phyloP scores from a whole-genome alignment of 1,140 invertebrate species.

The Linepithema humile region DNA sequence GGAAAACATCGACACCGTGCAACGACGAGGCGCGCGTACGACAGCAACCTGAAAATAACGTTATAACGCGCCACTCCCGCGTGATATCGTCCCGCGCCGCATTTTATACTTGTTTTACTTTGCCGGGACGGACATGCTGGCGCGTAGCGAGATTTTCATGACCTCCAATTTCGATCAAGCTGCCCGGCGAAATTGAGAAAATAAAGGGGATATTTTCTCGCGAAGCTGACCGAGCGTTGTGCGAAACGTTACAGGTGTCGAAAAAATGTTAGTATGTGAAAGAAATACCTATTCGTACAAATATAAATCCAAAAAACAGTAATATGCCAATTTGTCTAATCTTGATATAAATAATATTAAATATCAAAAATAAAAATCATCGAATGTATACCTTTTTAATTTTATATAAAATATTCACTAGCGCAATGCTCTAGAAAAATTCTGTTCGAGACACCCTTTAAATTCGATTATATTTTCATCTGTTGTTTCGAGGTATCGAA shows the following conservation, averaged over 20 bases:
- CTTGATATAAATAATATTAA: neutral
- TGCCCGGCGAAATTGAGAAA: slow-evolving; percentile 35
- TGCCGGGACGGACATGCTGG: slow-evolving; percentile 2
- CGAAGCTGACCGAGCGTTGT: neutral
- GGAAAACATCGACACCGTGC: slow-evolving; percentile 16
- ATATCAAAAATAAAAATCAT: neutral
- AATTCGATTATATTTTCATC: neutral
- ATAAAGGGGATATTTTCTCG: slow-evolving; percentile 39
- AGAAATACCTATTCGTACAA: neutral
- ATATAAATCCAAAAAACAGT: too few species aligned
- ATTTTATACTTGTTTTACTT: slow-evolving; percentile 52
- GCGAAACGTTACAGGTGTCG: slow-evolving; percentile 22
- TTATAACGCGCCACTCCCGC: slow-evolving; percentile 25
- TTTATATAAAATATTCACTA: neutral
- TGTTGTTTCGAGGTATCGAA: neutral
- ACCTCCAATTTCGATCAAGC: slow-evolving; percentile 49
- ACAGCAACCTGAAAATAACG: slow-evolving; percentile 39
- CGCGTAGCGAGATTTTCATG: slow-evolving; percentile 41
- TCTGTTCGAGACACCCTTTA: neutral
- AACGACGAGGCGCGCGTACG: slow-evolving; percentile 28
- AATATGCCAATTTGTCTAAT: too few species aligned
- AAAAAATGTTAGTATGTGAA: neutral
- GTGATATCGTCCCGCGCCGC: slow-evolving; percentile 28
- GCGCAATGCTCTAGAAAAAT: too few species aligned
- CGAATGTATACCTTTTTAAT: neutral